phyloP scores from a whole-genome alignment of 1,140 invertebrate genomes.

The Monochamus saltuarius region DNA sequence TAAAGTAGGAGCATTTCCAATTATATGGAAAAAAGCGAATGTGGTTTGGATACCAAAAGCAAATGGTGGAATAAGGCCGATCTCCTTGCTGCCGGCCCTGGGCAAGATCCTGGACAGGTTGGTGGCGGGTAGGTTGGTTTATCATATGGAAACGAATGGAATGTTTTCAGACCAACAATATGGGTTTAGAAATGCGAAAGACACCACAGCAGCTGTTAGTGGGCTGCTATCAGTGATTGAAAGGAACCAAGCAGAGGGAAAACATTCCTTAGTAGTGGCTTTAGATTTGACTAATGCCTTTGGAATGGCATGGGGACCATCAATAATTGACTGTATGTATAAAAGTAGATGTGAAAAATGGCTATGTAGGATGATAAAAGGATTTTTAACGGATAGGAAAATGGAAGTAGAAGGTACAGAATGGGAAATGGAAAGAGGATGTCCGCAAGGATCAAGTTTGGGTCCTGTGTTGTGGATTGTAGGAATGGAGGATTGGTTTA shows the following conservation, averaged over 20 bases:
- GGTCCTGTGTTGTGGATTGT: constrained; percentile 32
- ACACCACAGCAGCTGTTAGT: constrained; percentile 15
- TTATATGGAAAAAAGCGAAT: constrained; percentile 3
- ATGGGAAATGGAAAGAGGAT: constrained; percentile 22
- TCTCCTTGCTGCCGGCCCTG: neutral
- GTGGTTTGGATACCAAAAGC: constrained; percentile 2
- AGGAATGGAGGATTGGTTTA: constrained; percentile 29
- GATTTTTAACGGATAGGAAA: constrained; percentile 20
- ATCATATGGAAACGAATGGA: neutral
- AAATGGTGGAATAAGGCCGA: constrained; percentile 2
- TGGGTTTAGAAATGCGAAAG: constrained; percentile 24
- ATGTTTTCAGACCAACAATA: constrained; percentile 8
- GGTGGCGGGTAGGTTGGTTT: neutral
- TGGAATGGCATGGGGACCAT: constrained; percentile 16
- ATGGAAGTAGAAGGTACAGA: constrained; percentile 18
- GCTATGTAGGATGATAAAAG: neutral
- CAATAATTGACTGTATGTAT: neutral
- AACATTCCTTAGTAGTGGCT: constrained; percentile 14
- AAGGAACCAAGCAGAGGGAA: neutral
- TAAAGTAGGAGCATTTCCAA: neutral
- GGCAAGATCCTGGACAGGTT: constrained; percentile 1
- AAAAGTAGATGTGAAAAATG: neutral
- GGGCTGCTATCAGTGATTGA: neutral
- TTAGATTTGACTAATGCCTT: constrained; percentile 27
- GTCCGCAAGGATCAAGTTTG: constrained; percentile 35